Evolutionary conservation across 1,140 invertebrate genomes (phyloP).

Genomic region (Pygmarrhopalites habei): DNA sequence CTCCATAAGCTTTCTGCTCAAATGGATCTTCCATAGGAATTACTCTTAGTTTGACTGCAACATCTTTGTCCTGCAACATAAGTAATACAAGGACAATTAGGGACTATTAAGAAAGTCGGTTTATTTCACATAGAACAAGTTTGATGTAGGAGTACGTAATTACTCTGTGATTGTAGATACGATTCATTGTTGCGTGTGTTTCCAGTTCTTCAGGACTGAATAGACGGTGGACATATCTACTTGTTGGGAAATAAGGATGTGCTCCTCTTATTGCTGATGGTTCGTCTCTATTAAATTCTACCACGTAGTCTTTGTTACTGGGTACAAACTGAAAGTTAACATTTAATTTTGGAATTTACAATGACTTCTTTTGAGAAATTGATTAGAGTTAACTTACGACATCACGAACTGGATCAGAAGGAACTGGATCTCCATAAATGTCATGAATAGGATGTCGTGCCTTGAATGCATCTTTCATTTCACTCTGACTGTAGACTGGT

Average conservation of each 20-base stretch:
- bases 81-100: too few relatives aligned
- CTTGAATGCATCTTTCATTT: slow-evolving; percentile 2
- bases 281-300: slow-evolving; percentile 9
- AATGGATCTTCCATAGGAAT: slow-evolving; percentile 15
- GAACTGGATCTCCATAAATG: slow-evolving; percentile 5
- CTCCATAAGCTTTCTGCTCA: slow-evolving; percentile 4
- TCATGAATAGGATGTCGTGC: slow-evolving; percentile 6
- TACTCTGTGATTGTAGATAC: not conserved
- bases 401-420: not conserved
- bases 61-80: not conserved
- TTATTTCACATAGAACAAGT: not conserved
- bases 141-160: not conserved
- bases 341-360: not conserved
- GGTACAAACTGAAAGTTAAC: slow-evolving; percentile 4
- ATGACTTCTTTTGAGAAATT: too few relatives aligned
- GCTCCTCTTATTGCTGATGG: slow-evolving; percentile 8
- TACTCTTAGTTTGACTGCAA: slow-evolving; percentile 9
- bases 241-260: slow-evolving; percentile 12
- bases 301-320: not conserved
- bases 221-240: not conserved
- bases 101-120: not conserved
- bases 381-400: not conserved
- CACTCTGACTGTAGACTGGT: slow-evolving; percentile 8
- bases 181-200: not conserved
- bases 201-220: slow-evolving; percentile 12